phyloP scores from a whole-genome alignment of 2,888 invertebrate species.

The Adelognathus sp. region DNA sequence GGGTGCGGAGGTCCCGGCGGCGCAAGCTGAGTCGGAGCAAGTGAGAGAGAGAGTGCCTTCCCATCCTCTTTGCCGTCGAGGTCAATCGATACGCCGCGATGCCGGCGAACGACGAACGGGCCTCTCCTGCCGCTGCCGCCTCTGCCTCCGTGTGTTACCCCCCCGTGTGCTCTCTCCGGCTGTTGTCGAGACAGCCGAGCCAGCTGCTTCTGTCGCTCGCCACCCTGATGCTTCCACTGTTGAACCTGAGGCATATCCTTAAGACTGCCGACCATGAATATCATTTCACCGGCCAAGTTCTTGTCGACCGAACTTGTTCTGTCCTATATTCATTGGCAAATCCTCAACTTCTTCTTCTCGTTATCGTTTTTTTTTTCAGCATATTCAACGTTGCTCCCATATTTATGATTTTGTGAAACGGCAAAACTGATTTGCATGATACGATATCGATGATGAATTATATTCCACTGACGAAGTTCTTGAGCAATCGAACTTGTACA shows the following conservation, averaged over 20 bases:
- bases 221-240: constrained; percentile 3
- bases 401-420: no score
- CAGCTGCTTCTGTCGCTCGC: constrained; percentile 9
- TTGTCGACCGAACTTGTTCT: constrained; percentile 13
- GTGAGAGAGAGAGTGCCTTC: constrained; percentile 26
- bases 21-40: constrained; percentile 17
- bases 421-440: no score
- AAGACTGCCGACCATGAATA: not conserved
- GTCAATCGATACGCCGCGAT: constrained; percentile 65
- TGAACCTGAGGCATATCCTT: constrained; percentile 7
- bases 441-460: no score
- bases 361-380: no score
- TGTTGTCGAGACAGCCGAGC: constrained; percentile 30
- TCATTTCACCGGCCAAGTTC: not conserved
- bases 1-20: constrained; percentile 48
- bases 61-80: constrained; percentile 61
- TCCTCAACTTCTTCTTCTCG: not conserved
- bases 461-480: no score
- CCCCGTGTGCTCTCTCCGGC: not conserved
- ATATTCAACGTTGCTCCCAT: no score
- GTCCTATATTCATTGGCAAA: not conserved
- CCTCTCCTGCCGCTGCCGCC: constrained; percentile 40
- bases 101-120: constrained; percentile 61
- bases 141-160: constrained; percentile 31
- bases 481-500: no score